Conservation (phyloP, 2,888 invertebrate genomes). For the Drosophila antonietae region DNA sequence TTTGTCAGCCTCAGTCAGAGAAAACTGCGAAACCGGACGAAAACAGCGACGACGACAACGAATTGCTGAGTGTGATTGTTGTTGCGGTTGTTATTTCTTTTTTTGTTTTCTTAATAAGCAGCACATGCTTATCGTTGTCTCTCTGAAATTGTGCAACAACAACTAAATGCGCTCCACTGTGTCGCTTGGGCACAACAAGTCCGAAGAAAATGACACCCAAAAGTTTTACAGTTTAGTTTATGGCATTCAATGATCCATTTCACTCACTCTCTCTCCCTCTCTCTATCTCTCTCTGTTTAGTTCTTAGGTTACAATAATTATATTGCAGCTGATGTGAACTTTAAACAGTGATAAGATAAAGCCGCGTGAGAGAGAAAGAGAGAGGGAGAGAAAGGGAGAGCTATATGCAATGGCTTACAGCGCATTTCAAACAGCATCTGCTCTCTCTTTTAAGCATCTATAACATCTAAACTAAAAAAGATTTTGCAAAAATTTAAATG, state of each 20-base stretch:
- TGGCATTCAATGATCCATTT: background rate
- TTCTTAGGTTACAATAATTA: constrained; percentile 8
- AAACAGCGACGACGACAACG: constrained; percentile 58
- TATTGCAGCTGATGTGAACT: background rate
- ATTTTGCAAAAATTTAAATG: background rate
- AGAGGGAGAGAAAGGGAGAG: too few relatives aligned
- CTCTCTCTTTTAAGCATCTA: too few relatives aligned
- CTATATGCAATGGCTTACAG: background rate
- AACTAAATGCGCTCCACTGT: constrained; percentile 37
- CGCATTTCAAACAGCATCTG: background rate
- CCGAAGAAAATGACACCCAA: constrained; percentile 13
- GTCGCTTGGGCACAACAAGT: constrained; percentile 35
- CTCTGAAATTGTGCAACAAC: constrained; percentile 32
- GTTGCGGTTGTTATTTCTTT: constrained; percentile 33
- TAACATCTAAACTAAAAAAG: background rate
- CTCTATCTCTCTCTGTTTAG: background rate
- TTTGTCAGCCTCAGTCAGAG: constrained; percentile 49
- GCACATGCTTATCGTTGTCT: constrained; percentile 68
- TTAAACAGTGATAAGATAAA: constrained; percentile 22
- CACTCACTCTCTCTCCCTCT: background rate
- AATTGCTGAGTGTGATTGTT: constrained; percentile 55
- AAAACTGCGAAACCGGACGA: constrained; percentile 75
- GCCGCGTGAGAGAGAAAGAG: background rate
- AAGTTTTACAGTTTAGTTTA: background rate
- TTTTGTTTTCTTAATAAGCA: constrained; percentile 34